Evolutionary conservation across 2,113 vertebrate genomes (phyloP).

Genomic region (Microtus ochrogaster): DNA sequence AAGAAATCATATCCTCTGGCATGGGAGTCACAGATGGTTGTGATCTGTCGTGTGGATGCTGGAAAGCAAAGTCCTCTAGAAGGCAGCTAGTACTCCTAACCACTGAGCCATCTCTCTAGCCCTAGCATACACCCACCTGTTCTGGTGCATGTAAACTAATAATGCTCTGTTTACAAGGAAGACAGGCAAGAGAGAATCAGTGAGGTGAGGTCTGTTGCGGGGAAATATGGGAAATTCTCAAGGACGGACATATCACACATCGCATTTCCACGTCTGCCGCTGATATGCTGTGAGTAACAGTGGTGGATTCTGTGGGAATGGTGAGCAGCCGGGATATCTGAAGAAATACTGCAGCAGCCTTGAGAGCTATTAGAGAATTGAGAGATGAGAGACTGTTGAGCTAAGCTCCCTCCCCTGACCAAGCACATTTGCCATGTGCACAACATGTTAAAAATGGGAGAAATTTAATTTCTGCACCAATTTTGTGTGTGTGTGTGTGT

Average conservation of each 20-base stretch:
- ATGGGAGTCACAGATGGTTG: not conserved
- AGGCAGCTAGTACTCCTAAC: not conserved
- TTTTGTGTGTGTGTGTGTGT: not conserved
- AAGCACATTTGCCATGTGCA: not conserved
- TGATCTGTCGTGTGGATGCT: not conserved
- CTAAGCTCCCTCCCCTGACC: not conserved
- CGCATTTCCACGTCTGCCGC: not conserved
- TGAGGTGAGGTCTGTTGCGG: not conserved
- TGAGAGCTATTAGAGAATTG: not conserved
- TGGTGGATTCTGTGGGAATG: not conserved
- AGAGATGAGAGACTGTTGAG: not conserved
- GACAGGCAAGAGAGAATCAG: constrained; percentile 5
- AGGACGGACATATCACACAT: not conserved
- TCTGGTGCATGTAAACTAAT: constrained; percentile 27
- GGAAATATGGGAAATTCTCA: not conserved
- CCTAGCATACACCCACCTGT: accelerated
- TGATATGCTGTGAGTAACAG: too few species aligned
- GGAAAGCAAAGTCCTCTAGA: not conserved
- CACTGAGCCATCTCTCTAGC: not conserved
- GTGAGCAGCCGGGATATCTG: too few species aligned
- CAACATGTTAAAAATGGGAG: not conserved
- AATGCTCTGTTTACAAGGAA: not conserved
- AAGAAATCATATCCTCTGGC: not conserved
- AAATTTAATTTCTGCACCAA: not conserved
- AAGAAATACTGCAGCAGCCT: not conserved